Base-by-base conservation (phyloP, 2,888 invertebrate species). In the Spodoptera exigua region DNA sequence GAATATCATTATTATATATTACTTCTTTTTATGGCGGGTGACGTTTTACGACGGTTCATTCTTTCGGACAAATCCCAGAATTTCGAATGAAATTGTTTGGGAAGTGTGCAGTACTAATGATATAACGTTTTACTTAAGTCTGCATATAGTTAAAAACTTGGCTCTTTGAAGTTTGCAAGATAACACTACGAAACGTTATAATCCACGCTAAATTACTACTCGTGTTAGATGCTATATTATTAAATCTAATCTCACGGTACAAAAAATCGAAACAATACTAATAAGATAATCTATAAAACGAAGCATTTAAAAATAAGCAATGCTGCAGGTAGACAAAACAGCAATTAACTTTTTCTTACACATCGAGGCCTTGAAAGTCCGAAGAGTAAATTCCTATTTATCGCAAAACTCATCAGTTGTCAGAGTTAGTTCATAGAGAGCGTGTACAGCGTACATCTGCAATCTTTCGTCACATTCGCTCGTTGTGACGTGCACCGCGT, bases 21-120 rank as follows among this genome's bases (percentile, higher is more conserved):
- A 84, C 86, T 68, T 76, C 75, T 85, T 89, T 89, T 89, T 89
- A 88, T 86, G 76, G 81, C 80, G 85, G 85, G 83, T 83, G 78
- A 78, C 79, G 79, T 82, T 88, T 89, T 88, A 88, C 80, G 81
- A 82, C 79, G 61, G 70, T 71, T 70, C 64, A 75, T 75, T 76
- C 79, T 78, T 80, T 76, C 58, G 75, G 72, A 75, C 78, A 73
- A 74, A 75, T 72, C 63, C 43, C 49, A 60, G 62, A 64, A 48
- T 59, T 72, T 64, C 57, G 61, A 66, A 78, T 72, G 52, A 70
- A 70, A 75, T 61, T 68, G 61, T 53, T 51, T 56, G 46, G 14
- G 18, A 35, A 61, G 65, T 65, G 65, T 60, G 49, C 65, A 27
- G 7, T 27, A 27, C 9, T 27, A 61, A 77, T 62, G 54, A 56